Conservation (phyloP, 2,888 invertebrate genomes). For the Tyria jacobaeae region DNA sequence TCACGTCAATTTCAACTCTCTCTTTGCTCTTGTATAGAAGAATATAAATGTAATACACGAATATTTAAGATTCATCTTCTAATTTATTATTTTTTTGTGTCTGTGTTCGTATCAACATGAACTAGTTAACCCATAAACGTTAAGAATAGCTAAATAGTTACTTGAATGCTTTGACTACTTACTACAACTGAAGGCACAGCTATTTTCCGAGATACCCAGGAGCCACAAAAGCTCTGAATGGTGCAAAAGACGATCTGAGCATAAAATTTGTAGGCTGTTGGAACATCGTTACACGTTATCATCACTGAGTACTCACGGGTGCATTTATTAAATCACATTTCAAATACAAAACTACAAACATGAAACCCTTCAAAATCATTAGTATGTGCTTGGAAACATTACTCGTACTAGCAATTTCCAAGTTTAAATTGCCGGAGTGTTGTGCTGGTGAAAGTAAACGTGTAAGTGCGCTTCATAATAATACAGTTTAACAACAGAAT, state of each 20-base stretch:
- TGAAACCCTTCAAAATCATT: slow-evolving; percentile 48
- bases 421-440: slow-evolving; percentile 43
- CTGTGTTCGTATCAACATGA: neutral
- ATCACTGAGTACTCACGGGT: neutral
- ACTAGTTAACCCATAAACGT: too few relatives aligned
- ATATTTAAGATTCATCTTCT: too few relatives aligned
- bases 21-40: neutral
- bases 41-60: too few relatives aligned
- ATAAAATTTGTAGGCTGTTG: neutral
- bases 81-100: neutral
- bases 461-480: slow-evolving; percentile 70
- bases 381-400: slow-evolving; percentile 46
- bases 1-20: slow-evolving; percentile 13
- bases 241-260: neutral
- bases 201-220: neutral
- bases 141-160: neutral
- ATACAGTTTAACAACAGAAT: slow-evolving; percentile 80
- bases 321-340: slow-evolving; percentile 23
- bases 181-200: neutral
- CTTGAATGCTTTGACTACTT: neutral
- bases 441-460: slow-evolving; percentile 52
- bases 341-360: slow-evolving; percentile 31
- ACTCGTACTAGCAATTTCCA: slow-evolving; percentile 48
- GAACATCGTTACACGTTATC: neutral
- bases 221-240: neutral